Evolutionary conservation across 1,140 invertebrate genomes (phyloP), one percentile per base, ranked within the genome.

Genomic region (Ooceraea biroi): DNA sequence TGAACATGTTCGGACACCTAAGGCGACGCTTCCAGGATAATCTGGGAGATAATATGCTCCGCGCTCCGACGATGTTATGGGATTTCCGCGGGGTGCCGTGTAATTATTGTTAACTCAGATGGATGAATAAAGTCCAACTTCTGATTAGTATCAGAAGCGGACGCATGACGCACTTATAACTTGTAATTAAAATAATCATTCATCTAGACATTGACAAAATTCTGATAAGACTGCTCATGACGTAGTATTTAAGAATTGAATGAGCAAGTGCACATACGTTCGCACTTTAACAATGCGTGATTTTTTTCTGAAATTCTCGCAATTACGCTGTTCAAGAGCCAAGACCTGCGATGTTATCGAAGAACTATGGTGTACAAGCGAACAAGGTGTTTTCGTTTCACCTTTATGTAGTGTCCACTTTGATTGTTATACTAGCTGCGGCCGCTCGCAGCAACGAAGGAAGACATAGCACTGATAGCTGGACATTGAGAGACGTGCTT

Each of bases 401-500:
- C 65, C 48, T 27, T 72, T 44, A 88, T 69, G 82, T 50, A 88
- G 48, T 71, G 85, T 83, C 84, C 77, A 48, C 41, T 71, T 84
- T 88, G 80, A 73, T 83, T 68, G 65, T 17, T 86, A 85, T 86
- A 87, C 86, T 80, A 80, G 71, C 55, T 61, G 52, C 66, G 52
- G 84, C 72, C 60, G 86, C 88, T 88, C 84, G 86, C 88, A 87
- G 72, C 86, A 85, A 90, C 89, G 91, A 93, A 93, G 91, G 89
- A 91, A 93, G 92, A 93, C 91, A 88, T 93, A 92, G 88, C 82
- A 87, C 84, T 90, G 88, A 91, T 90, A 61, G 89, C 83, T 88
- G 87, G 92, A 92, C 92, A 91, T 89, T 91, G 90, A 90, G 87
- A 91, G 91, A 92, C 92, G 88, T 89, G 90, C 90, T 89, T 85